Percentiles rank a stretch among this genome's conserved stretches.
Evolutionary conservation across 2,113 vertebrate genomes (phyloP).

Genomic region (Reinhardtius hippoglossoides): DNA sequence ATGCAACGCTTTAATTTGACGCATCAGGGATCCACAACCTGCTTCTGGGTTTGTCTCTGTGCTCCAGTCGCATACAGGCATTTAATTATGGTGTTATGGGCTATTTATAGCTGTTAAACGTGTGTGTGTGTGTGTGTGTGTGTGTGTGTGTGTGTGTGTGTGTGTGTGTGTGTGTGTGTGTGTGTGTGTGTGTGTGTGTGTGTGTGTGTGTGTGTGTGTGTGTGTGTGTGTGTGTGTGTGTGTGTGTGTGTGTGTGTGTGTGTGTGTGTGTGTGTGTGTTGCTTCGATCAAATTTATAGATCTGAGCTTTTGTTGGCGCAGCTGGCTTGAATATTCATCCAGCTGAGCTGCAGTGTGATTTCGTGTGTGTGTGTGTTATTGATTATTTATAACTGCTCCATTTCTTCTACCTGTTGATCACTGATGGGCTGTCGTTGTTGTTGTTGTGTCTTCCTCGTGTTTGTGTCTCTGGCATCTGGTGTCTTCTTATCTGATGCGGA

Average conservation of each 20-base stretch:
- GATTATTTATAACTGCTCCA: conserved; percentile 67
- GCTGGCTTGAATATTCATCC: conserved; percentile 54
- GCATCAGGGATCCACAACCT: conserved; percentile 57
- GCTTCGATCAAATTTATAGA: conserved; percentile 69
- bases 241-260: conserved; percentile 26
- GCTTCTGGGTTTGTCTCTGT: conserved; percentile 21
- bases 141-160: not conserved
- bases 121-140: conserved; percentile 41
- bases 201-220: too few relatives aligned
- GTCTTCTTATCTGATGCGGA: conserved; percentile 7
- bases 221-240: too few relatives aligned
- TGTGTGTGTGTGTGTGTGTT: conserved; percentile 50
- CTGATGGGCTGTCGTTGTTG: conserved; percentile 52
- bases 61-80: conserved; percentile 27
- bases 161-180: too few relatives aligned
- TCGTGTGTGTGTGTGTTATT: conserved; percentile 44
- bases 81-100: conserved; percentile 26
- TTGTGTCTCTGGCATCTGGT: not conserved
- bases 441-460: conserved; percentile 35
- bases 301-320: conserved; percentile 60
- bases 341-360: conserved; percentile 52
- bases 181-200: too few relatives aligned
- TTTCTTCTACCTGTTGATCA: conserved; percentile 52
- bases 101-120: conserved; percentile 55
- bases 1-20: conserved; percentile 52